These are phyloP conservation scores for Melanogrammus aeglefinus DNA, from an alignment of 2,797 vertebrate species.

Conservation along the genomic window DNA sequence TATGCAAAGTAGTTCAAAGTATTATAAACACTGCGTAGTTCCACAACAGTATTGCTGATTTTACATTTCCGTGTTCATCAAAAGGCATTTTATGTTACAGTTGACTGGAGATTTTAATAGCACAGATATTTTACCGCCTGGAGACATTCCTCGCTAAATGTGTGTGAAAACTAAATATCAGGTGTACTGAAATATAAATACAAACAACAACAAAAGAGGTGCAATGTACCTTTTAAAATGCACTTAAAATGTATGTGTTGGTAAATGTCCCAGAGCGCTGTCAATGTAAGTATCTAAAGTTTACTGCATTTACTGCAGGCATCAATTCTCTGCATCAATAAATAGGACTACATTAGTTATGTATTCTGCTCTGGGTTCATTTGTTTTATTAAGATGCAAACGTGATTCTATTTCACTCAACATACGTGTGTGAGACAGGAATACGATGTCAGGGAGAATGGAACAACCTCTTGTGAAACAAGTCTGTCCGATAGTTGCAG, in stretches of 20 bases:
- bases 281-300: not conserved
- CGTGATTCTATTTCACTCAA: not conserved
- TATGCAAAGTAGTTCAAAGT: not conserved
- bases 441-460: not conserved
- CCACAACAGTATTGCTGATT: not conserved
- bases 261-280: not conserved
- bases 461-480: not conserved
- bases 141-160: not conserved
- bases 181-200: not conserved
- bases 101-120: slow-evolving; percentile 2
- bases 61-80: not conserved
- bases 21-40: not conserved
- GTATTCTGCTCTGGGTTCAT: not conserved
- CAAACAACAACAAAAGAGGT: not conserved
- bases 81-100: not conserved
- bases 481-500: not conserved
- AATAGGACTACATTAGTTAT: not conserved
- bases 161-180: not conserved
- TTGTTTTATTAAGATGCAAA: not conserved
- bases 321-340: not conserved
- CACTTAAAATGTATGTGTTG: not conserved
- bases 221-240: not conserved
- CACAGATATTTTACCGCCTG: not conserved
- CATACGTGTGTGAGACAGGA: not conserved
- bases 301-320: not conserved